Evolutionary conservation across 2,797 vertebrate genomes (phyloP).

Genomic region (Oreochromis grahami): DNA sequence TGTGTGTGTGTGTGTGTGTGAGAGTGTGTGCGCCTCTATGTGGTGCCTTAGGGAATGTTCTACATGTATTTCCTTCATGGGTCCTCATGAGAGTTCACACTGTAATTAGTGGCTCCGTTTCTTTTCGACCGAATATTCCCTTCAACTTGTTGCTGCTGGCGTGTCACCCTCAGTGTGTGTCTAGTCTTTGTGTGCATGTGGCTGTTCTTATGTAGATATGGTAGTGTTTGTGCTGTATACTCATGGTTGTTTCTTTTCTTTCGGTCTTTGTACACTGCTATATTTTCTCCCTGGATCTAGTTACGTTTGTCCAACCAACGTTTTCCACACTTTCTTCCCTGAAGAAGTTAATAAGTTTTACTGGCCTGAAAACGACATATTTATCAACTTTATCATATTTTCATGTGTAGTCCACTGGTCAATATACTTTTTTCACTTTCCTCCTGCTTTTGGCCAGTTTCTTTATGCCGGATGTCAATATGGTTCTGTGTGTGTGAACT

Average conservation of each 20-base stretch:
- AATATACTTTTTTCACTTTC: not conserved
- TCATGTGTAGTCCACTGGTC: not conserved
- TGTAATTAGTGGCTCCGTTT: conserved; percentile 67
- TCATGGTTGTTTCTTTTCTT: not conserved
- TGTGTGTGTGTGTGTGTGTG: conserved; percentile 12
- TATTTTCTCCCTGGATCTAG: not conserved
- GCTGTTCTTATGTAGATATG: not conserved
- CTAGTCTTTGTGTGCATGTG: not conserved
- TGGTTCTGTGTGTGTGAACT: not conserved
- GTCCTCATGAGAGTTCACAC: conserved; percentile 51
- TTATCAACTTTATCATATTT: not conserved
- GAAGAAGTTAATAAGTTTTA: not conserved
- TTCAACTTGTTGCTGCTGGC: conserved; percentile 30
- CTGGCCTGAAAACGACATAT: not conserved
- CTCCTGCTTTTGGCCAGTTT: not conserved
- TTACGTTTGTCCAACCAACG: not conserved
- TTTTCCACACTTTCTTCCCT: not conserved
- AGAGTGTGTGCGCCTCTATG: not conserved
- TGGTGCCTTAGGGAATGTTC: conserved; percentile 47
- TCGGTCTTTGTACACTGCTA: not conserved
- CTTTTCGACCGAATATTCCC: conserved; percentile 46
- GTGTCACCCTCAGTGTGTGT: conserved; percentile 42
- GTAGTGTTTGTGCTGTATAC: not conserved
- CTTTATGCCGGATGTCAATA: not conserved
- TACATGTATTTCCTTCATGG: conserved; percentile 55